Evolutionary conservation across 1,140 invertebrate species (phyloP), one percentile per base, ranked within the genome.

Genomic region (Pseudobourletiella spinata): DNA sequence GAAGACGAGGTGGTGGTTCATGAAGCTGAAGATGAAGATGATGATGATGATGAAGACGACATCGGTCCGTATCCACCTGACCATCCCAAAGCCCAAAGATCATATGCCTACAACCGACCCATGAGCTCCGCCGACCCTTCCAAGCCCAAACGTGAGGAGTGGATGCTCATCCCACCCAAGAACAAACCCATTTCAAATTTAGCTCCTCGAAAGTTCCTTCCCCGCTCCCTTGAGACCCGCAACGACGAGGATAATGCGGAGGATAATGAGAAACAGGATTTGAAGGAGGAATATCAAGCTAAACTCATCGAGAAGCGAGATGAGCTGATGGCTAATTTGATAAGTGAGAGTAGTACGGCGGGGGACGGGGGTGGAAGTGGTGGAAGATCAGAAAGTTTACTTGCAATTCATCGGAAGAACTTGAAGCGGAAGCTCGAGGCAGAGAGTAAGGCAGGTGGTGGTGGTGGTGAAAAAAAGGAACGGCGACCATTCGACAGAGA

Each of bases 401-500:
- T 71, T 52, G 71, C 73, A 61, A 68, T 66, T 51, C 71, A 73
- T 61, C 69, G 73, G 51, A 72, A 73, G 55, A 69, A 72, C n/a
- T 35, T 69, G 29, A 69, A 69, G 59, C 32, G 50, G 54, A 68
- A 61, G 50, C 32, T 35, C 1, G 65, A 64, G 6, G n/a, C n/a
- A n/a, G n/a, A n/a, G n/a, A 65, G 65, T 15, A 51, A 68, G 30
- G 60, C 68, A 20, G 61, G 68, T 57, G 74, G 44, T 20, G 24
- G 16, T 26, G 42, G 26, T 32, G 28, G 14, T 73, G 51, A 69
- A 42, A 64, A 67, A 26, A 63, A 68, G 51, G 75, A 75, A 57
- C 69, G 78, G 35, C 61, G 71, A 20, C 75, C 78, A 3, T 80
- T 80, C 69, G 76, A 78, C 65, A 63, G 79, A 20, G 78, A 80